Evolutionary conservation across 2,113 vertebrate species (phyloP).

Genomic region (Lagopus muta): DNA sequence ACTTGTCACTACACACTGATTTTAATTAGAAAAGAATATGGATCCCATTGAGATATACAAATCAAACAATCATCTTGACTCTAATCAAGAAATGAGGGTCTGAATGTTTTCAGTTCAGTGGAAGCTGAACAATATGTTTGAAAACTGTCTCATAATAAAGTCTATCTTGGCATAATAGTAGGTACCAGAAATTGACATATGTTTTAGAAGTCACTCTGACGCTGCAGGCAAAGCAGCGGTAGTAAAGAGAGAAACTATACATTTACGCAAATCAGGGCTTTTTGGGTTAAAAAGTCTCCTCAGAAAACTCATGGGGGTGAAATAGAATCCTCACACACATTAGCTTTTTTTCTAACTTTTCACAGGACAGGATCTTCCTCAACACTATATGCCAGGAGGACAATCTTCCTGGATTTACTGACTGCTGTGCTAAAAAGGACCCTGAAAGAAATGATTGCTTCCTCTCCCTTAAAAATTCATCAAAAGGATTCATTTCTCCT

Average conservation of each 20-base stretch:
- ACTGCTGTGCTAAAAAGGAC: constrained; percentile 60
- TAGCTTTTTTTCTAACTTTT: neutral
- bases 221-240: neutral
- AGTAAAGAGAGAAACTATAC: neutral
- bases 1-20: too few relatives aligned
- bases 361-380: constrained; percentile 51
- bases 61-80: rapidly evolving
- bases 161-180: neutral
- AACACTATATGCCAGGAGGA: constrained; percentile 67
- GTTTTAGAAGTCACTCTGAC: neutral
- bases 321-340: neutral
- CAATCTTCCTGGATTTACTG: neutral
- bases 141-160: rapidly evolving
- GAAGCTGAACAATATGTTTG: neutral
- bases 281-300: neutral
- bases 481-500: neutral
- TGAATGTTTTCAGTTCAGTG: too few relatives aligned
- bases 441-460: constrained; percentile 59
- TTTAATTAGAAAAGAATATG: neutral
- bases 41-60: rapidly evolving
- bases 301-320: too few relatives aligned
- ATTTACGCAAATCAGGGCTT: neutral
- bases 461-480: constrained; percentile 42
- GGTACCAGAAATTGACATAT: neutral
- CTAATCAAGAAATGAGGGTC: too few relatives aligned